Conservation (phyloP, 2,113 vertebrate genomes). For the Scolopax mira region DNA sequence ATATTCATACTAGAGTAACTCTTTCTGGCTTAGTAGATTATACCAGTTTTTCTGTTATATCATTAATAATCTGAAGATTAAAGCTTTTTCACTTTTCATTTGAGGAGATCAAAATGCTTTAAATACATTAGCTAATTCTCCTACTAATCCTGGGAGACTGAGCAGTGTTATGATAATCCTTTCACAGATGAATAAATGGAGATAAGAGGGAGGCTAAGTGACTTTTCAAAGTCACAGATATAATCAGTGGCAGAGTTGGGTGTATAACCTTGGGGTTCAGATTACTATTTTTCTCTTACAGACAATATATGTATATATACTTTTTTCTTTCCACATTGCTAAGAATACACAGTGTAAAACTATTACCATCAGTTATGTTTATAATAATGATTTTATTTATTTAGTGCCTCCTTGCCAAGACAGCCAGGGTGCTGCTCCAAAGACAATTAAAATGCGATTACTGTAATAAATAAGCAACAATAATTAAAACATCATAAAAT, state of each 20-base stretch:
- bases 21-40: not conserved
- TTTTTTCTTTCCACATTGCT: not conserved
- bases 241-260: slow-evolving; percentile 20
- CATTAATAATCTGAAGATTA: slow-evolving; percentile 49
- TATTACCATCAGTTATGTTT: slow-evolving; percentile 36
- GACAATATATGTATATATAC: not conserved
- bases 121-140: slow-evolving; percentile 57
- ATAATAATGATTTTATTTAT: slow-evolving; percentile 65
- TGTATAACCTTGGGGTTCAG: slow-evolving; percentile 40
- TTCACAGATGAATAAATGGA: slow-evolving; percentile 62
- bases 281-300: not conserved
- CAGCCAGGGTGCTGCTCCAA: slow-evolving; percentile 21
- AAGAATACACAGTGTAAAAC: slow-evolving; percentile 10
- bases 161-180: slow-evolving; percentile 59
- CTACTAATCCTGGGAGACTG: slow-evolving; percentile 53
- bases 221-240: slow-evolving; percentile 56
- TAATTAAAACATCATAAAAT: slow-evolving; percentile 61
- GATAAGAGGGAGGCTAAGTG: slow-evolving; percentile 44
- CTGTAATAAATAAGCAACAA: slow-evolving; percentile 55
- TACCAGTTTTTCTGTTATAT: slow-evolving; percentile 7
- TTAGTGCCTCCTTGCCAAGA: slow-evolving; percentile 45
- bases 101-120: slow-evolving; percentile 49
- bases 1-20: not conserved
- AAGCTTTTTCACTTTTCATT: slow-evolving; percentile 22
- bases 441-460: slow-evolving; percentile 71